Base-by-base conservation (phyloP, 1,140 invertebrate genomes). In the Polypedilum vanderplanki region DNA sequence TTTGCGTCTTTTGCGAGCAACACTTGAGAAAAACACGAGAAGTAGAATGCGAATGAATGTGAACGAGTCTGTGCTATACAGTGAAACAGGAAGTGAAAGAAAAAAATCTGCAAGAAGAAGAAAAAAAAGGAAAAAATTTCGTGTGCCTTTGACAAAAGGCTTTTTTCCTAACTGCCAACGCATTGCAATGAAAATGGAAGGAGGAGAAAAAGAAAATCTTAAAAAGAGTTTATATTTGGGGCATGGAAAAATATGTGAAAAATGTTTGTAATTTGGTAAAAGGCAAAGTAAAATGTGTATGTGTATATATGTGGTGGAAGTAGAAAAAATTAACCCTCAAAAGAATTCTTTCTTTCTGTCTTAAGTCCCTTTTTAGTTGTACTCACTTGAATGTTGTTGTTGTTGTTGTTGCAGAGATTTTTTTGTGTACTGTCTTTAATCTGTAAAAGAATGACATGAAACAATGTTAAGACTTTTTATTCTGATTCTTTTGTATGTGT, bases 321-420 rank as follows among this genome's bases (percentile, higher is more conserved):
- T 70, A 17, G 65, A 57, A 57, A 67, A 70, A 70, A 70, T 70
- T 70, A 70, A 70, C 65, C 65, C 65, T 70, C 65, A 70, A 70
- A 70, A 70, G 65, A 70, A 70, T 70, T 70, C 9, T 70, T 70
- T 70, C 46, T 57, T 15, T n/a, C 46, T 57, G 46, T 57, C 12
- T 57, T 57, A 57, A 57, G 46, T 57, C 46, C 46, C 46, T 57
- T 57, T 46, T 57, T 57, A 57, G 24, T 33, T 33, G 24, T 33
- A 33, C 24, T 33, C 24, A 33, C 24, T 33, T 33, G 24, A 33
- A 33, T 33, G 24, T 33, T 33, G 24, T 33, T 33, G 24, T 33
- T 33, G 24, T 33, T 33, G 24, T 33, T 33, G 24, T 33, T 33
- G 5, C 24, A 3, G 24, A 33, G 24, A 33, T 33, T 33, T 33